Base-by-base conservation (phyloP, 2,113 vertebrate species). In the Oceanodroma tethys region DNA sequence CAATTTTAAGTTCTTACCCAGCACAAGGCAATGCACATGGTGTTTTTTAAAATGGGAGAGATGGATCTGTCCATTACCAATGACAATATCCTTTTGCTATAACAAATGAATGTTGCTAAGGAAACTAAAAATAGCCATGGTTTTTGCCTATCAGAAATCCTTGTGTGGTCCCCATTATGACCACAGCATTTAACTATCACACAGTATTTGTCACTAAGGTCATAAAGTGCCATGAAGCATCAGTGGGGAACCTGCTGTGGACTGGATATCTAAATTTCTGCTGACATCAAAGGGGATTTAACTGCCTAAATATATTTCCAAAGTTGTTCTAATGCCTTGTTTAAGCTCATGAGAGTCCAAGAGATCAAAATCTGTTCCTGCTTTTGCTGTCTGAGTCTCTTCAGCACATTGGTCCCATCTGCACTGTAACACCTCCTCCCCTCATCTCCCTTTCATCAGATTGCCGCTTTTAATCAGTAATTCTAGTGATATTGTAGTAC, bases 391-490 rank as follows among this genome's bases (percentile, higher is more conserved):
- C 40, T 30, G n/a, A 63, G 5, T 38, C 42, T 67, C 65, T 92
- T 68, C n/a, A 68, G 50, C 38, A 43, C 1, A 0, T 16, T 59
- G 20, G 68, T 66, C 52, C 80, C 48, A 87, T 91, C 62, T 94
- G 66, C 78, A 38, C 43, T 74, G 55, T 52, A 71, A 43, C 43
- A 75, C 40, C 73, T 86, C 68, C 52, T 91, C 56, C 48, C 19
- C 53, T 91, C 88, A 67, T 78, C 56, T 91, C 47, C 40, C 72
- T 89, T 95, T 91, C 47, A 65, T 94, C 62, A 81, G 42, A 81
- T 73, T 89, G 66, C 34, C 66, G 63, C 60, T 90, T 94, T 78
- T 94, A 93, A 94, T 91, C 81, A 95, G 74, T 79, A 92, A 58
- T 86, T 94, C 73, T 47, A 52, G 53, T 48, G 21, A 68, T 81